Percentiles rank a stretch among this genome's conserved stretches.
Conservation (phyloP, 2,113 vertebrate species). For the Amblyornis subalaris region DNA sequence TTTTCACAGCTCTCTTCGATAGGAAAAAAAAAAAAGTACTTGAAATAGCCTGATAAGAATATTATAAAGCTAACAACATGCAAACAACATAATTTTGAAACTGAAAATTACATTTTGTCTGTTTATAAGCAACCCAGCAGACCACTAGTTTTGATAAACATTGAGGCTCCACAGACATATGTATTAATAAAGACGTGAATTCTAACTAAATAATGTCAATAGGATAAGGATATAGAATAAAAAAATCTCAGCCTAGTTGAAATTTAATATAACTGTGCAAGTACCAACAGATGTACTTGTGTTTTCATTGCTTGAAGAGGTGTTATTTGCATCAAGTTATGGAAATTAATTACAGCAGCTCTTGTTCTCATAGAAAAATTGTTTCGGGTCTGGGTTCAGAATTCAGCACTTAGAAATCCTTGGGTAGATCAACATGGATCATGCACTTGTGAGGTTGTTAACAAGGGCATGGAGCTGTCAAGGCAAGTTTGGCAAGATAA, state of each 20-base stretch:
- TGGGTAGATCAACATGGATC: neutral
- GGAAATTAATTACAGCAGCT: neutral
- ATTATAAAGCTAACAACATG: neutral
- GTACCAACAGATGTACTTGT: neutral
- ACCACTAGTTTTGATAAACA: neutral
- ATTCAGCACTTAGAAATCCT: neutral
- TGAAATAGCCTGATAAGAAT: neutral
- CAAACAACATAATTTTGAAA: neutral
- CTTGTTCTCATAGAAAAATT: neutral
- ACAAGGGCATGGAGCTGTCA: neutral
- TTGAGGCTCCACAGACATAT: neutral
- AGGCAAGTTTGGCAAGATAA: neutral
- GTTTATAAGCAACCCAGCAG: neutral
- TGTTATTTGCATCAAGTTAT: neutral
- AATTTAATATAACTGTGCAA: neutral
- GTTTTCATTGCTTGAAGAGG: neutral
- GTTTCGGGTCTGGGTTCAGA: neutral
- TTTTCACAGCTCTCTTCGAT: neutral
- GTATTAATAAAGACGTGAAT: neutral
- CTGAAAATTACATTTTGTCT: neutral
- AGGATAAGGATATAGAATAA: neutral
- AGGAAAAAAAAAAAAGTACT: neutral
- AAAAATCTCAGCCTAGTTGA: neutral
- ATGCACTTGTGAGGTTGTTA: neutral
- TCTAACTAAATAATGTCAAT: neutral